phyloP scores from a whole-genome alignment of 2,113 vertebrate genomes.

The Morone saxatilis region DNA sequence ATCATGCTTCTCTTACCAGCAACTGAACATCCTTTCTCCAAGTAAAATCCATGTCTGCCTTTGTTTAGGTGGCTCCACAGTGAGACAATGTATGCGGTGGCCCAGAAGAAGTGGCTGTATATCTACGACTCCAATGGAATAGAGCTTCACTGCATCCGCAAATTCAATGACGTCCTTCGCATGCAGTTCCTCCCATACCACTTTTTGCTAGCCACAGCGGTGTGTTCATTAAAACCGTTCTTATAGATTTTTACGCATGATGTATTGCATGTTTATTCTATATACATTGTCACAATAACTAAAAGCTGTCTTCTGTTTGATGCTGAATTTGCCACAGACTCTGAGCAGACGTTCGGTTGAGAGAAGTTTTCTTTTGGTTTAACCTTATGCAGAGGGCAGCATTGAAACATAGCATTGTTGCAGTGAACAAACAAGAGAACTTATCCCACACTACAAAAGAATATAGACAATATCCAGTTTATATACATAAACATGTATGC shows the following conservation, averaged over 20 bases:
- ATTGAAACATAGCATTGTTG: too few relatives aligned
- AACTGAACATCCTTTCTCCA: neutral
- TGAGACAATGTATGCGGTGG: constrained; percentile 89
- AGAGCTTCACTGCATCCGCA: constrained; percentile 92
- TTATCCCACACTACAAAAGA: too few relatives aligned
- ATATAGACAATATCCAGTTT: neutral
- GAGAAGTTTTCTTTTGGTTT: neutral
- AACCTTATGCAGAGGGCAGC: neutral
- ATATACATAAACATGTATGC: too few relatives aligned
- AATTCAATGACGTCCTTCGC: constrained; percentile 87
- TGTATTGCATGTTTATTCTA: neutral
- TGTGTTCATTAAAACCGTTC: constrained; percentile 50
- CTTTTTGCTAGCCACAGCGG: constrained; percentile 88
- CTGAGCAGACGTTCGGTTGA: neutral
- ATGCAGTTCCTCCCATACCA: constrained; percentile 93
- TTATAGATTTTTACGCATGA: neutral
- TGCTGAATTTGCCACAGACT: neutral
- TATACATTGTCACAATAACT: neutral
- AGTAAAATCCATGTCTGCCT: neutral
- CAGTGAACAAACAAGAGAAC: too few relatives aligned
- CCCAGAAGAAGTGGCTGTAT: constrained; percentile 92
- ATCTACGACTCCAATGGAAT: constrained; percentile 91
- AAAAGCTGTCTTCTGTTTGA: neutral
- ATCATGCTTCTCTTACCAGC: neutral
- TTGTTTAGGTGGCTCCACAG: constrained; percentile 90